Evolutionary conservation across 2,113 vertebrate genomes (phyloP).

Genomic region (Pseudonaja textilis): DNA sequence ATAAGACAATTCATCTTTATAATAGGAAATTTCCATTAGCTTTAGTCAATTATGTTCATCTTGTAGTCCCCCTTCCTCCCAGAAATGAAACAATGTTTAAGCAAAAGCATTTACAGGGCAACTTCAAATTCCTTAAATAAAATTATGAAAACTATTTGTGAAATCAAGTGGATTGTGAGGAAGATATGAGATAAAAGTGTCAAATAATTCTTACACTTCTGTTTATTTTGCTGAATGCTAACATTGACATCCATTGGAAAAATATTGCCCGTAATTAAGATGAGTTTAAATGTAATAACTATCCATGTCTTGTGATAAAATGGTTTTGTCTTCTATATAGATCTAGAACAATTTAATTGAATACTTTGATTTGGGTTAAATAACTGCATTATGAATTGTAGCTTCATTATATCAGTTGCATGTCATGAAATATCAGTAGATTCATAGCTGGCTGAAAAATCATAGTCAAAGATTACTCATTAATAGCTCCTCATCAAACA

Average conservation of each 20-base stretch:
- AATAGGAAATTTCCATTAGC: neutral
- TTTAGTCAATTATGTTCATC: neutral
- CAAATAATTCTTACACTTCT: neutral
- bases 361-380: neutral
- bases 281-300: neutral
- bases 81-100: neutral
- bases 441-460: neutral
- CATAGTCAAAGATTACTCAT: neutral
- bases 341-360: neutral
- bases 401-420: neutral
- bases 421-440: neutral
- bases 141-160: conserved; percentile 3
- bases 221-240: neutral
- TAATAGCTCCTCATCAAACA: neutral
- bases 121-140: neutral
- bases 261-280: neutral
- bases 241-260: neutral
- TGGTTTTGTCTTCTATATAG: neutral
- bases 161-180: neutral
- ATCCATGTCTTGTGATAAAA: neutral
- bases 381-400: neutral
- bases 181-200: neutral
- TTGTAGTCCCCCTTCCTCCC: neutral
- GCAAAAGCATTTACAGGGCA: neutral
- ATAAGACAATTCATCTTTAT: neutral